Evolutionary conservation across 2,113 vertebrate genomes (phyloP), one percentile per base, ranked within the genome.

Genomic region (Rhinoderma darwinii): DNA sequence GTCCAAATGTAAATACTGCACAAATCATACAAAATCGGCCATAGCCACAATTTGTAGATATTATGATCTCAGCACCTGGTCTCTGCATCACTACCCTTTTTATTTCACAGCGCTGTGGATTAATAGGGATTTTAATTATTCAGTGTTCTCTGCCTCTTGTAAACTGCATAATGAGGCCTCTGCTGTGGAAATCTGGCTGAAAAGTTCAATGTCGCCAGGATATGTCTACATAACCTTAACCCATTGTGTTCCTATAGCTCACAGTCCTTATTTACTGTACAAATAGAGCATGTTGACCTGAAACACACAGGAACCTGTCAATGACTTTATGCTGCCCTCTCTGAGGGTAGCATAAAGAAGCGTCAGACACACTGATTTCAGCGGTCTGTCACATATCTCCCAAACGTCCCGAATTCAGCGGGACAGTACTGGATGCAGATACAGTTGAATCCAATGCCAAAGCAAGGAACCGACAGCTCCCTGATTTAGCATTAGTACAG

Each of bases 81-180:
- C 74, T 43, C 30, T 44, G 37, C 5, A n/a, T 54, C 18, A 54
- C 47, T 54, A 35, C 56, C 51, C 32, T 41, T 37, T 70, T 59
- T 59, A 75, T 85, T 76, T 85, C 44, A 35, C 74, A 70, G 61
- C 17, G 63, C 75, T 80, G 76, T 18, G 44, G 75, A 79, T 70
- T 86, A 80, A 79, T 86, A 79, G 59, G 63, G 43, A 79, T 70
- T 86, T 86, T 72, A 86, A 86, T 86, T 86, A 86, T 86, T 86
- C 44, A 86, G 75, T 72, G 75, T 70, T 86, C 61, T 32, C 73
- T 79, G 30, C 75, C 76, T 80, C 61, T 86, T 70, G 59, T 86
- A 86, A 80, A 79, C 43, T 79, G 43, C 35, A 80, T 86, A 86
- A 86, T 79, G 22, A 86, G 63, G 43, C 37, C 54, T 76, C 54